A percentile compares a stretch with the other conserved stretches of the same genome.
These are phyloP conservation scores for Enteromius anoplus DNA, from an alignment of 2,797 vertebrate genomes.

Conservation along the genomic window DNA sequence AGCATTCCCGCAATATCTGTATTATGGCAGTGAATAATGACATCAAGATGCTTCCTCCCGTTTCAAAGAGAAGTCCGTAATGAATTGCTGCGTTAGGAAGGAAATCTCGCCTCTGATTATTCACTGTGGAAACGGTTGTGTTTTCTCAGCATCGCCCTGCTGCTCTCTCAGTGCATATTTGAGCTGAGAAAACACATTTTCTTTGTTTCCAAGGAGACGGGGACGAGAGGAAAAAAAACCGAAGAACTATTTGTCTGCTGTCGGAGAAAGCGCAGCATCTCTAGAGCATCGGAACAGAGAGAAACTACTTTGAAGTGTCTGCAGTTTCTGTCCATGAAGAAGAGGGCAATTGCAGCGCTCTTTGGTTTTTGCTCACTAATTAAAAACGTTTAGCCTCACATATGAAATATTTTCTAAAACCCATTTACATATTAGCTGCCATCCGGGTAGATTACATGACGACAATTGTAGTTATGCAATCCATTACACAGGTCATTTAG, in stretches of 20 bases:
- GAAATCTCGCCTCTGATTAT: constrained; percentile 45
- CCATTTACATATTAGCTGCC: background rate
- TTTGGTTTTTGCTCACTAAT: background rate
- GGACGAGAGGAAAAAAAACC: constrained; percentile 14
- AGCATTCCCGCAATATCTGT: constrained; percentile 13
- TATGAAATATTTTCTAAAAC: background rate
- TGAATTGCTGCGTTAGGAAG: constrained; percentile 8
- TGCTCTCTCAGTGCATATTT: constrained; percentile 47
- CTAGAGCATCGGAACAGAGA: constrained; percentile 12
- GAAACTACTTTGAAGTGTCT: background rate
- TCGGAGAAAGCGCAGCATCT: constrained; percentile 43
- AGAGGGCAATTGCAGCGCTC: background rate
- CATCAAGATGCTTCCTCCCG: background rate
- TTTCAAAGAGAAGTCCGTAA: background rate
- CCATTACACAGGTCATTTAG: background rate
- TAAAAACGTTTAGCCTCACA: background rate
- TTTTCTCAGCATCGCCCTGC: constrained; percentile 40
- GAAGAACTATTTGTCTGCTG: constrained; percentile 31
- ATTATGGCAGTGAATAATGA: background rate
- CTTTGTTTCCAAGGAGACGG: constrained; percentile 62
- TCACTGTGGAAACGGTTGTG: constrained; percentile 19
- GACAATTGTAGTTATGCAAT: background rate
- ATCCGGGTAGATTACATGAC: background rate
- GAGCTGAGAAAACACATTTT: constrained; percentile 55
- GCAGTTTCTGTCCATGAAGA: background rate